Conservation (phyloP, 2,797 vertebrate genomes). For the Diglossa cyanea region DNA sequence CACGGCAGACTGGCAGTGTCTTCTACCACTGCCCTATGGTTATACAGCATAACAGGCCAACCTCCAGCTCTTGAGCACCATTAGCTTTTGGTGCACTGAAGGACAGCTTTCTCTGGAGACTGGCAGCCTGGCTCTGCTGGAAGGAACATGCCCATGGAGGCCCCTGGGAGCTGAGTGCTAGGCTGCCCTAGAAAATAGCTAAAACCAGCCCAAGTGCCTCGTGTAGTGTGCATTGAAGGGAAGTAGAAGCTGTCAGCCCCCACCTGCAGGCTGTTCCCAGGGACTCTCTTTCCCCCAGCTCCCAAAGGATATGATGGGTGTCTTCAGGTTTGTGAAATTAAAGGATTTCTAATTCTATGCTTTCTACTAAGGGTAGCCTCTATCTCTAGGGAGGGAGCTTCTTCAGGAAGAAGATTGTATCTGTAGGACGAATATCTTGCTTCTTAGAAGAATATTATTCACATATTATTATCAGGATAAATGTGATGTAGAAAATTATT, state of each 20-base stretch:
- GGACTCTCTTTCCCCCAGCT: not conserved
- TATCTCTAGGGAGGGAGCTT: not conserved
- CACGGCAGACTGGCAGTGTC: not conserved
- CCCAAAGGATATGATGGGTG: too few species aligned
- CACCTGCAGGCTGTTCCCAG: not conserved
- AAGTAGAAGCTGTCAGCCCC: not conserved
- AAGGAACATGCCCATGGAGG: not conserved
- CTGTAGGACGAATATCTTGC: not conserved
- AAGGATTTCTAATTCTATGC: not conserved
- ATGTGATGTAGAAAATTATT: not conserved
- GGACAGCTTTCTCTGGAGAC: not conserved
- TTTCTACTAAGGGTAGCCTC: not conserved
- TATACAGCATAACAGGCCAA: not conserved
- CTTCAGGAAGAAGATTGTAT: not conserved
- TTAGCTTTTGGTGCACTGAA: not conserved
- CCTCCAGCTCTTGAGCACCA: rapidly evolving
- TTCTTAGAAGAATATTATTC: not conserved
- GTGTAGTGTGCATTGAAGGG: not conserved
- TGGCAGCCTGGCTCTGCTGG: not conserved
- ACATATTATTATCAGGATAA: not conserved
- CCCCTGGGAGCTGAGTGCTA: not conserved
- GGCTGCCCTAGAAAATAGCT: not conserved
- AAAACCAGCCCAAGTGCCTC: not conserved
- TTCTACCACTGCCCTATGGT: not conserved
- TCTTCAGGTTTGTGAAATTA: not conserved